Percentiles rank a stretch among this genome's conserved stretches.
Evolutionary conservation across 2,113 vertebrate species (phyloP).

Genomic region (Suncus etruscus): DNA sequence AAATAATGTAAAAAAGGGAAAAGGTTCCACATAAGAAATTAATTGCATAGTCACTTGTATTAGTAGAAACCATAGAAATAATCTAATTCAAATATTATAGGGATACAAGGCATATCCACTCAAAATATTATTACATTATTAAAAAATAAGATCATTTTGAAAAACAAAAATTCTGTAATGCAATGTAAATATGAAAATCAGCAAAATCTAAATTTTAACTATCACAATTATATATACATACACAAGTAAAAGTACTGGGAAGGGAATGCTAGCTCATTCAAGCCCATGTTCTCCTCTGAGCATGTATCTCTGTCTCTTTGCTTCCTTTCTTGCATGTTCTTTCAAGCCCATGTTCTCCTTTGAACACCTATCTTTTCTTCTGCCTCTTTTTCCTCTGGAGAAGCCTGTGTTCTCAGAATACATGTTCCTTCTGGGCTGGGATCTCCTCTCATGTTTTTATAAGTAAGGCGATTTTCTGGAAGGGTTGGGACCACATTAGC

Average conservation of each 20-base stretch:
- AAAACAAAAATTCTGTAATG: slow-evolving; percentile 11
- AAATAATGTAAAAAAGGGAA: slow-evolving; percentile 61
- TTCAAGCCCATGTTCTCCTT: no score
- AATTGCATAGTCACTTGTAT: background rate
- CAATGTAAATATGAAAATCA: slow-evolving; percentile 18
- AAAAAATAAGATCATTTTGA: slow-evolving; percentile 47
- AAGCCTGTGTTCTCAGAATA: no score
- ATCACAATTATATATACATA: background rate
- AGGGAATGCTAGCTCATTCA: no score
- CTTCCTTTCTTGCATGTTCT: no score
- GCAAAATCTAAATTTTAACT: background rate
- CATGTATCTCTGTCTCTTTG: no score
- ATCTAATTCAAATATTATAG: background rate
- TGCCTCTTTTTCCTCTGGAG: no score
- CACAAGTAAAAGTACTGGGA: background rate
- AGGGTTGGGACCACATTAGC: no score
- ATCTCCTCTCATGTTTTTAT: no score
- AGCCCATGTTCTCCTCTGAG: no score
- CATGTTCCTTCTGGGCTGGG: no score
- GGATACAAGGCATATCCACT: slow-evolving; percentile 2
- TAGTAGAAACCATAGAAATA: slow-evolving; percentile 50
- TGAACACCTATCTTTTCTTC: no score
- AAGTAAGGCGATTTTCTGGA: no score
- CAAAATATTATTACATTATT: slow-evolving; percentile 56
- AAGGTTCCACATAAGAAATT: slow-evolving; percentile 48